phyloP scores from a whole-genome alignment of 2,888 invertebrate species.

The Noctuana brunneofusca region DNA sequence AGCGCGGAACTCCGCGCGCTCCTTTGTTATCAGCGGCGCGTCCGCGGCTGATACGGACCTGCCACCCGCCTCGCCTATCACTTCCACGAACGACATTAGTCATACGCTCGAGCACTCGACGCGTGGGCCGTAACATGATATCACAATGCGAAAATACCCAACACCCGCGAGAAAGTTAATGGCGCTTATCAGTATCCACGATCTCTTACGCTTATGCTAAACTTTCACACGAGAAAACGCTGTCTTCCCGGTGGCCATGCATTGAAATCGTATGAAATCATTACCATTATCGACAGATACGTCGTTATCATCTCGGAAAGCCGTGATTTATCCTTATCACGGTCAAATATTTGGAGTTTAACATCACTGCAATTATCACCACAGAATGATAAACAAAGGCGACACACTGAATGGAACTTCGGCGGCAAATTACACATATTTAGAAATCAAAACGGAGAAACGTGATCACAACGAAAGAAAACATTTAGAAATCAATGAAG shows the following conservation, averaged over 20 bases:
- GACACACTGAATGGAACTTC: slow-evolving; percentile 96
- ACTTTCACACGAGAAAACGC: slow-evolving; percentile 82
- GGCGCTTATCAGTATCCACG: slow-evolving; percentile 84
- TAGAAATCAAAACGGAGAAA: slow-evolving; percentile 82
- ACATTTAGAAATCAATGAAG: slow-evolving; percentile 80
- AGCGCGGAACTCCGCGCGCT: slow-evolving; percentile 59
- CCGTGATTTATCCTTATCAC: slow-evolving; percentile 87
- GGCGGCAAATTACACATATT: slow-evolving; percentile 96
- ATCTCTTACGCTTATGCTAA: slow-evolving; percentile 80
- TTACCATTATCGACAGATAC: slow-evolving; percentile 91
- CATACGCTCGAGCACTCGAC: slow-evolving; percentile 77
- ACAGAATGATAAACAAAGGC: slow-evolving; percentile 94
- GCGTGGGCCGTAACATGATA: slow-evolving; percentile 84
- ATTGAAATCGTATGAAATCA: slow-evolving; percentile 57
- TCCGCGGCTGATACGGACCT: slow-evolving; percentile 61
- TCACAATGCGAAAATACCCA: slow-evolving; percentile 84
- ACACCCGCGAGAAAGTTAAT: slow-evolving; percentile 84
- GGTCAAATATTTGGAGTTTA: slow-evolving; percentile 90
- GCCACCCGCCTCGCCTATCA: slow-evolving; percentile 75
- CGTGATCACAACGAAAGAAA: slow-evolving; percentile 77
- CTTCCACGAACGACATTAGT: slow-evolving; percentile 81
- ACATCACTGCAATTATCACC: slow-evolving; percentile 88
- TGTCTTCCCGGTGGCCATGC: slow-evolving; percentile 52
- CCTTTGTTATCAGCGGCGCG: slow-evolving; percentile 78
- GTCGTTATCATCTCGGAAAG: slow-evolving; percentile 89